Evolutionary conservation across 2,888 invertebrate genomes (phyloP), one percentile per base, ranked within the genome.

Genomic region (Galerucella calmariensis): DNA sequence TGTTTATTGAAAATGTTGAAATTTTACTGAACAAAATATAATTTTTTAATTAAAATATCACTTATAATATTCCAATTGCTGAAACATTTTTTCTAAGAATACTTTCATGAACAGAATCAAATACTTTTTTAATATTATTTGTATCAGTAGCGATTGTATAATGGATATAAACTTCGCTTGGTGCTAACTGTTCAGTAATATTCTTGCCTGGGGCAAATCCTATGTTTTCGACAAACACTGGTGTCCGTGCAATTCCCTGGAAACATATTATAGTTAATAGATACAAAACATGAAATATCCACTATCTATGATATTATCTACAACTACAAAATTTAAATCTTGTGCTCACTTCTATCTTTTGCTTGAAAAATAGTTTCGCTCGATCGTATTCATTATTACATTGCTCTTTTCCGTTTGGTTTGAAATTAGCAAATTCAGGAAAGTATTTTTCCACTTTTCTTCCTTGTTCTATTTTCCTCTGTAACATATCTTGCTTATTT

Each of bases 401-500:
- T 84, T 87, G 86, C 67, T 88, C 87, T 81, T 88, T 88, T n/a
- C 86, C 85, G 20, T 84, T 82, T 0, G 88, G 86, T 11, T 87
- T 83, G 82, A 89, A 94, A n/a, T 88, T 80, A 4, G 86, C 82
- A 82, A 91, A 94, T 74, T 92, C 90, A 0, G 93, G 92, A 87
- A 94, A 94, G 86, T 92, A 91, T 1, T 90, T 88, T 0, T 88
- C 91, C 69, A 94, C 90, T 72, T 88, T 89, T 77, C 90, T 89
- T 16, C 94, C 94, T 68, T 90, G 89, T n/a, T 90, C 87, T 67
- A 95, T 90, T 86, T 95, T 95, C 66, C 90, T 89, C 79, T 92
- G 90, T 69, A 95, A 88, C 2, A 94, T 87, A 84, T 95, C 95
- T 83, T 94, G 94, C 84, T 95, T 95, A 86, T 95, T 95, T 53